Evolutionary conservation across 2,888 invertebrate genomes (phyloP).

Genomic region (Eristalinus aeneus): DNA sequence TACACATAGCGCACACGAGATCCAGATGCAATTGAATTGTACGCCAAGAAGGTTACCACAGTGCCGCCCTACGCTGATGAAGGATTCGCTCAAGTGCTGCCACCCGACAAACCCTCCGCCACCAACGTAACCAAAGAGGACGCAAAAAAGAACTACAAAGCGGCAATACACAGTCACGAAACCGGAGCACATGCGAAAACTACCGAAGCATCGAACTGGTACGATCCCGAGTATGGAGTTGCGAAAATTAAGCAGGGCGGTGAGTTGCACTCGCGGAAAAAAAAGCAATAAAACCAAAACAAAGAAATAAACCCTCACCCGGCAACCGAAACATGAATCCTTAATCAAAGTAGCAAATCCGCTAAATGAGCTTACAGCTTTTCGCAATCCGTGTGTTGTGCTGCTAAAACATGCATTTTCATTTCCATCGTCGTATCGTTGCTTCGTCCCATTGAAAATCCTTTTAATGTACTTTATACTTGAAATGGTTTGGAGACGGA

Average conservation of each 20-base stretch:
- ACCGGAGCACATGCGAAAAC: slow-evolving; percentile 76
- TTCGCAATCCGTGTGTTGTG: slow-evolving; percentile 34
- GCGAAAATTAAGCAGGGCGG: slow-evolving; percentile 83
- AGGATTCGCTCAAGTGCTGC: slow-evolving; percentile 1
- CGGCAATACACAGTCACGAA: slow-evolving; percentile 76
- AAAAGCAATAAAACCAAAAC: neutral
- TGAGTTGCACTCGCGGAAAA: slow-evolving; percentile 65
- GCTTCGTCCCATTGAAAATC: slow-evolving; percentile 40
- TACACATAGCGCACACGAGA: slow-evolving; percentile 84
- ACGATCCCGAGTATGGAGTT: slow-evolving; percentile 83
- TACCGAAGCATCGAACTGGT: slow-evolving; percentile 81
- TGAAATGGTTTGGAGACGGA: slow-evolving; percentile 44
- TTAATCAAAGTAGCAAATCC: slow-evolving; percentile 64
- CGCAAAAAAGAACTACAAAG: slow-evolving; percentile 71
- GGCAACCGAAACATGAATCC: slow-evolving; percentile 45
- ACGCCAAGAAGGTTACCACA: slow-evolving; percentile 82
- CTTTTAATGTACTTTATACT: slow-evolving; percentile 64
- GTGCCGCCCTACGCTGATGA: slow-evolving; percentile 71
- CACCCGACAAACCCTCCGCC: slow-evolving; percentile 5
- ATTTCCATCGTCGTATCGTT: slow-evolving; percentile 23
- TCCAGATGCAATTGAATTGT: slow-evolving; percentile 83
- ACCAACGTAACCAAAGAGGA: slow-evolving; percentile 69
- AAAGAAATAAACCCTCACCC: neutral
- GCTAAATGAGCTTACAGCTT: slow-evolving; percentile 58
- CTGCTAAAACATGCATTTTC: slow-evolving; percentile 48